Evolutionary conservation across 2,888 invertebrate species (phyloP).

Genomic region (Tipula helvola): DNA sequence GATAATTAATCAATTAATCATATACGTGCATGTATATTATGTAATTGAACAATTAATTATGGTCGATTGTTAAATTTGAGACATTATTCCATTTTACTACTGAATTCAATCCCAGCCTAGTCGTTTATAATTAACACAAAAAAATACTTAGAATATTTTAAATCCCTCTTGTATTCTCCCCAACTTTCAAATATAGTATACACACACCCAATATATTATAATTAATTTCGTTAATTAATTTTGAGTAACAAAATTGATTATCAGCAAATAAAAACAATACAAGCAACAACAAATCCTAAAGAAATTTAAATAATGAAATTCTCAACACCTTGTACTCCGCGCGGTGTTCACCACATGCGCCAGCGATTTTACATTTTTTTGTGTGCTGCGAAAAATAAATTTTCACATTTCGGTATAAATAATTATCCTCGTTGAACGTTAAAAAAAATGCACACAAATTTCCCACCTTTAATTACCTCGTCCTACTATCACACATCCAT

Average conservation of each 20-base stretch:
- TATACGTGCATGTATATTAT: not conserved
- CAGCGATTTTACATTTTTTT: not conserved
- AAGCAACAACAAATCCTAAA: not conserved
- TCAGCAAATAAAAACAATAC: not conserved
- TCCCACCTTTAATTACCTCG: not conserved
- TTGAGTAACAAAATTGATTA: not conserved
- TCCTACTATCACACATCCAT: not conserved
- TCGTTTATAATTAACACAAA: too few species aligned
- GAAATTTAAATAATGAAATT: not conserved
- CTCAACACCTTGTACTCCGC: not conserved
- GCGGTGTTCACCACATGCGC: not conserved
- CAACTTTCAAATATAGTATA: not conserved
- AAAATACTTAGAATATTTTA: not conserved
- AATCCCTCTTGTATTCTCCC: not conserved
- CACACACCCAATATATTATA: not conserved
- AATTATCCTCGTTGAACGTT: not conserved
- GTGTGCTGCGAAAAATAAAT: not conserved
- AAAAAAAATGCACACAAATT: not conserved
- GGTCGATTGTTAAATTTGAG: not conserved
- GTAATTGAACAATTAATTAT: not conserved
- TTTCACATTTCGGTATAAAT: not conserved
- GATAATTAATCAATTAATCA: not conserved
- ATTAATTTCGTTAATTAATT: not conserved
- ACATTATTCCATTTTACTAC: not conserved
- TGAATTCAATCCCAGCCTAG: not conserved